Percentiles rank a stretch among this genome's conserved stretches.
These are phyloP conservation scores for Botia kubotai DNA, from an alignment of 2,797 vertebrate genomes.

Conservation along the genomic window DNA sequence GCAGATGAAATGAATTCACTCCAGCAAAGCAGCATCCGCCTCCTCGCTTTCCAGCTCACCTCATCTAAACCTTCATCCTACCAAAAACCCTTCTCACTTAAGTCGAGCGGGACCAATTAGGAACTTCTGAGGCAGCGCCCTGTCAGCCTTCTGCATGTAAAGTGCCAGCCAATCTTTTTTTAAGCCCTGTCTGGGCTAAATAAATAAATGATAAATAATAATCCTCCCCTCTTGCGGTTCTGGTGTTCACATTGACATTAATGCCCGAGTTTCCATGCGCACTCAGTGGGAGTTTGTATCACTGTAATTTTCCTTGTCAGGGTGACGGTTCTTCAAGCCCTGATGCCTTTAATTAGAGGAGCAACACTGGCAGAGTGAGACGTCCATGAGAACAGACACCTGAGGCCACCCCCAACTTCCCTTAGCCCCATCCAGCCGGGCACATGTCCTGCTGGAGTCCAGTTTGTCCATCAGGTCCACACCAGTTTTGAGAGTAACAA, in stretches of 20 bases:
- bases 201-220: slow-evolving; percentile 42
- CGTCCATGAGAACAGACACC: slow-evolving; percentile 26
- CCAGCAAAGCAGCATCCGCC: background rate
- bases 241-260: slow-evolving; percentile 39
- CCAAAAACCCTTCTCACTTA: slow-evolving; percentile 16
- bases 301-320: slow-evolving; percentile 56
- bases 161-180: background rate
- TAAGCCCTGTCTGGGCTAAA: slow-evolving; percentile 28
- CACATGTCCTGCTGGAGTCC: background rate
- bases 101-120: slow-evolving; percentile 24
- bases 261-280: slow-evolving; percentile 22
- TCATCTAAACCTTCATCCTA: background rate
- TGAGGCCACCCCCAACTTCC: slow-evolving; percentile 3
- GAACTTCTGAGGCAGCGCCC: background rate
- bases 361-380: slow-evolving; percentile 37
- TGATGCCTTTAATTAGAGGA: slow-evolving; percentile 57
- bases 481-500: too few relatives aligned
- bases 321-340: slow-evolving; percentile 38
- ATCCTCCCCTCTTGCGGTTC: background rate
- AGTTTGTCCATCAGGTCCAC: background rate
- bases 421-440: background rate
- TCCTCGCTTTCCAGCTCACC: background rate
- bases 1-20: slow-evolving; percentile 8
- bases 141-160: slow-evolving; percentile 8
- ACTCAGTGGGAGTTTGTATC: slow-evolving; percentile 45